Evolutionary conservation across 2,888 invertebrate species (phyloP), one percentile per base, ranked within the genome.

Genomic region (Plusia festucae): DNA sequence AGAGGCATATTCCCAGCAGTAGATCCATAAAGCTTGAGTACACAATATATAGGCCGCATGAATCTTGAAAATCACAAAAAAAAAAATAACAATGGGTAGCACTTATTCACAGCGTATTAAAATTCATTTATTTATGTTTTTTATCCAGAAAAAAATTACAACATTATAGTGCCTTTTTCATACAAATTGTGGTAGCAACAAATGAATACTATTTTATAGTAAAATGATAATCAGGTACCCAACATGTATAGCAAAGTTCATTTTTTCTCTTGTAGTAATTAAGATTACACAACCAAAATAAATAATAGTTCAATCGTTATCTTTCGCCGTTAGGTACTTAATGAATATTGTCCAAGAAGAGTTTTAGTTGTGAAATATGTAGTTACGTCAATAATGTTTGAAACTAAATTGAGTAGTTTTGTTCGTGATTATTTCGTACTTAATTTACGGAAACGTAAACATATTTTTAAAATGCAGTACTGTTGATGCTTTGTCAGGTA

Each of bases 291-390:
- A 65, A 64, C 20, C 16, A 24, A 44, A 53, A 52, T 56, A 20
- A 57, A 46, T 9, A 16, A 11, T 18, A 32, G 13, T 20, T 8
- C 53, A 56, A 34, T 0, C 3, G 30, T 61, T 73, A 73, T 70
- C 71, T 53, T 20, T 46, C 20, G 60, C 46, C 44, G 40, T 75
- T 70, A 65, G 56, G 65, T 70, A 30, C 30, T 9, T 30, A 73
- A 76, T 56, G 20, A 22, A 11, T 49, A 49, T 65, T 46, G 34
- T 70, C 32, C 40, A 65, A 59, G 5, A 65, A 13, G n/a, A 15
- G 56, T 18, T 13, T 20, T 24, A 51, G 24, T 73, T 73, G 65
- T 76, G 76, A 59, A 70, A 75, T 61, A n/a, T n/a, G n/a, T n/a
- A 75, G 5, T 75, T 70, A 56, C 44, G 18, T 55, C 53, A 53